Evolutionary conservation across 2,888 invertebrate species (phyloP).

Genomic region (Pinctada fucata): DNA sequence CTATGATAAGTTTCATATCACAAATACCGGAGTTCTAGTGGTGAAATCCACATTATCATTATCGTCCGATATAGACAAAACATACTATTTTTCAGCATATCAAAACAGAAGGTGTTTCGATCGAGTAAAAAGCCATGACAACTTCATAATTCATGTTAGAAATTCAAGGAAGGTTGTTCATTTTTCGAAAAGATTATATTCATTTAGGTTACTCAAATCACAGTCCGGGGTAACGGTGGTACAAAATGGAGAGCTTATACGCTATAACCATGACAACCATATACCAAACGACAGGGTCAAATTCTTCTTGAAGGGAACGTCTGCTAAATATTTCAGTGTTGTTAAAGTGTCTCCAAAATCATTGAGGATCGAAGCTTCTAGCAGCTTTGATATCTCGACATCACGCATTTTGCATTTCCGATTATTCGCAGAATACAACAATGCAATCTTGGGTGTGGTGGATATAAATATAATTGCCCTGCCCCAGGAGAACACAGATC

Average conservation of each 20-base stretch:
- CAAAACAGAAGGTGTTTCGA: neutral
- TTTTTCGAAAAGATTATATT: neutral
- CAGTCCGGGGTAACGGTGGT: neutral
- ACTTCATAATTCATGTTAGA: neutral
- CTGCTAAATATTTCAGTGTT: neutral
- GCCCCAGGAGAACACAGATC: neutral
- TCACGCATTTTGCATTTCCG: neutral
- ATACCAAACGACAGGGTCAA: neutral
- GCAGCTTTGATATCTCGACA: neutral
- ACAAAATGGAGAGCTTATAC: neutral
- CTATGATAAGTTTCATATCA: neutral
- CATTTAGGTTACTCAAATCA: neutral
- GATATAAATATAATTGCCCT: neutral
- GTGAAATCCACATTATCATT: neutral
- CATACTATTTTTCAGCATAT: neutral
- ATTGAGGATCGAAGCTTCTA: neutral
- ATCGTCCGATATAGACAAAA: neutral
- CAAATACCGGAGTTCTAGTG: neutral
- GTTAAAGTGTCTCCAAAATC: neutral
- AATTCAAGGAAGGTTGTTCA: neutral
- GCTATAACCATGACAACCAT: neutral
- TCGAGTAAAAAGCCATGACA: neutral
- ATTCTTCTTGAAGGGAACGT: neutral
- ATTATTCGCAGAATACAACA: neutral
- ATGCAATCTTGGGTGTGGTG: neutral